Conservation (phyloP, 2,888 invertebrate species). For the Ryuthela nishihirai region DNA sequence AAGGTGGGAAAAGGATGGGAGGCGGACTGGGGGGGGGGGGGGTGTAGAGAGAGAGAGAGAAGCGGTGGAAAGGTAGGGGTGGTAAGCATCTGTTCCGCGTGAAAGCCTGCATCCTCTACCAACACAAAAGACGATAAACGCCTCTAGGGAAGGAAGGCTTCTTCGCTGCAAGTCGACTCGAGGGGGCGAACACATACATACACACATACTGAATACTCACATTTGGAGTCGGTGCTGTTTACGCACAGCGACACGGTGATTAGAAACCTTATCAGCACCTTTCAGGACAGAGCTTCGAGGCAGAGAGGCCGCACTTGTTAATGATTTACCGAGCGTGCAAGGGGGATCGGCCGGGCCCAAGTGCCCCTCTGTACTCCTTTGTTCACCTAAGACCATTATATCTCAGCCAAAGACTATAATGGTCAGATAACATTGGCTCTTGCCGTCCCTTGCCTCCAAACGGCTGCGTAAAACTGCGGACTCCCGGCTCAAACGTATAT, state of each 20-base stretch:
- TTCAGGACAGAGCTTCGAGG: conserved; percentile 23
- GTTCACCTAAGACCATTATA: conserved; percentile 38
- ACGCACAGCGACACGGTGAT: conserved; percentile 38
- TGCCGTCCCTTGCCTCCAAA: conserved; percentile 14
- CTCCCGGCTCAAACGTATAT: conserved; percentile 14
- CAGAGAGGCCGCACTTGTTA: conserved; percentile 27
- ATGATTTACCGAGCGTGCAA: conserved; percentile 40
- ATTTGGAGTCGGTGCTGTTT: conserved; percentile 16
- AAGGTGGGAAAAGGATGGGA: too few relatives aligned
- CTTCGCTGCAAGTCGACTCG: conserved; percentile 21
- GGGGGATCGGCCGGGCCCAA: too few relatives aligned
- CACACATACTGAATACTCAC: neutral
- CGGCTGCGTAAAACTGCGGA: conserved; percentile 21
- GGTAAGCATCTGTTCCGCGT: conserved; percentile 12
- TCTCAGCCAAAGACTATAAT: conserved; percentile 33
- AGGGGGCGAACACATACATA: neutral
- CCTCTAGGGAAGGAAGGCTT: conserved; percentile 33
- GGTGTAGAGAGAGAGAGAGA: neutral
- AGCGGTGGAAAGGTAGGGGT: neutral
- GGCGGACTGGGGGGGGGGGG: too few relatives aligned
- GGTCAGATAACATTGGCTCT: conserved; percentile 37
- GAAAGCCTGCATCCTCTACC: conserved; percentile 30
- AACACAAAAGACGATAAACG: conserved; percentile 34
- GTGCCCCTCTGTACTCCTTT: conserved; percentile 30
- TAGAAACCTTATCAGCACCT: conserved; percentile 38